Conservation (phyloP, 1,140 invertebrate genomes). For the Ostrea denselamellosa region DNA sequence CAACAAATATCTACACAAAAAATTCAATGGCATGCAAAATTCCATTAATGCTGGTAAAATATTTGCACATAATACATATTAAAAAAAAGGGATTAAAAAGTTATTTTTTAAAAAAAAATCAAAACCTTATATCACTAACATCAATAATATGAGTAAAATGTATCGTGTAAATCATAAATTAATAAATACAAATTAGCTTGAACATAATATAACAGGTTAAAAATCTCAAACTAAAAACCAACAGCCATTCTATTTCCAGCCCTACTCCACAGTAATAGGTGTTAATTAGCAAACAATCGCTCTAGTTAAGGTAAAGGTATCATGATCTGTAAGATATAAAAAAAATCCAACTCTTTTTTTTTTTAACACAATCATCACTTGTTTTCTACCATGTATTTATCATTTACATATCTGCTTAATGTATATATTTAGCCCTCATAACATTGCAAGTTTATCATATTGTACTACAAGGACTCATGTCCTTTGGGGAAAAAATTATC, state of each 20-base stretch:
- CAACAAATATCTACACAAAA: background rate
- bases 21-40: constrained; percentile 5
- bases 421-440: too few species aligned
- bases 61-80: background rate
- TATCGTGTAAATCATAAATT: constrained; percentile 5
- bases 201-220: background rate
- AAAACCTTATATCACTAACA: constrained; percentile 19
- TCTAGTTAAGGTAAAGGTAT: too few species aligned
- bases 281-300: too few species aligned
- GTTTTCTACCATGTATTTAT: too few species aligned
- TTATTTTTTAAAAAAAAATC: background rate
- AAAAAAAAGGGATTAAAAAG: background rate
- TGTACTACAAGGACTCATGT: too few species aligned
- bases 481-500: too few species aligned
- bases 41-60: background rate
- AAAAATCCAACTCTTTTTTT: too few species aligned
- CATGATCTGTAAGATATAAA: too few species aligned
- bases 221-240: background rate
- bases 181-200: background rate
- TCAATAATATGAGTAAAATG: constrained; percentile 4
- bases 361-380: too few species aligned
- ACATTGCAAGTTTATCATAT: too few species aligned
- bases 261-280: background rate
- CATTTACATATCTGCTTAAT: too few species aligned
- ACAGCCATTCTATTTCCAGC: background rate